Evolutionary conservation across 2,888 invertebrate species (phyloP), one percentile per base, ranked within the genome.

Genomic region (Drosophila mulleri): DNA sequence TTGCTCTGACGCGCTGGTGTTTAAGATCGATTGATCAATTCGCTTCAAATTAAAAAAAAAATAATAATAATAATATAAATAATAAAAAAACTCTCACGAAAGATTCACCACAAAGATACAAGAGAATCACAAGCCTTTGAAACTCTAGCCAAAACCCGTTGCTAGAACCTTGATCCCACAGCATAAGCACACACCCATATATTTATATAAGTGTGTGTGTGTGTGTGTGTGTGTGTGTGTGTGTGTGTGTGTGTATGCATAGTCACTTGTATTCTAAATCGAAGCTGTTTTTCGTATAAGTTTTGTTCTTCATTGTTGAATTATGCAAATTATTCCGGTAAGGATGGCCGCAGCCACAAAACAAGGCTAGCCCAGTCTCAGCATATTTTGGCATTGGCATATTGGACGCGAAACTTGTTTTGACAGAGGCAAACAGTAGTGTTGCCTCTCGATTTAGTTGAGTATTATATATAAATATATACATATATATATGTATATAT

Each of bases 281-380:
- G 82, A 73, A 81, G 85, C 75, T 47, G 75, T 75, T 77, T 75
- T 75, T 73, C 78, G 78, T 69, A 83, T 83, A 48, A 82, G 68
- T 74, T 74, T 72, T 67, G 72, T 50, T 53, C 65, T 75, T 57
- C 56, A 69, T 81, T 86, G 76, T 70, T 81, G 81, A 83, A 87
- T 83, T 87, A 87, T 87, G 86, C 86, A 76, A 87, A 86, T 86
- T 77, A 80, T 82, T 72, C 71, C 75, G 86, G 77, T 83, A 83
- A 86, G 86, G 80, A 88, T 82, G 73, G 72, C 53, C 60, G 56
- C 45, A 23, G 35, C 12, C 44, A 6, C 3, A 20, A 26, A 26
- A 53, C 68, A 68, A 70, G 61, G 50, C 57, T 57, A 52, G 32
- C 61, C 23, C 20, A 65, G 52, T 47, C 23, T 71, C 29, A 42